Conservation (phyloP, 2,888 invertebrate genomes). For the Perizoma affinitatum region DNA sequence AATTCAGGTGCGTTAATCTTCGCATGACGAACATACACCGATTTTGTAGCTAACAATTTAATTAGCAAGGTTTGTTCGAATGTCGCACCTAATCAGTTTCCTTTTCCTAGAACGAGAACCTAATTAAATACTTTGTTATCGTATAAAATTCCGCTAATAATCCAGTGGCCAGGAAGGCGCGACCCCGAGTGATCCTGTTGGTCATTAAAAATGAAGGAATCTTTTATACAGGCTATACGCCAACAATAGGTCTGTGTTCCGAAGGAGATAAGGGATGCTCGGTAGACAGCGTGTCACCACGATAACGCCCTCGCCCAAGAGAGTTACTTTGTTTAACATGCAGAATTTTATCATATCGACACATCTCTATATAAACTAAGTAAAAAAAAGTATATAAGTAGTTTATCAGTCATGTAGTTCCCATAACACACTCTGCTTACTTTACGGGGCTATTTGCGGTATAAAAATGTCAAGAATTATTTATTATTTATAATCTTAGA, state of each 20-base stretch:
- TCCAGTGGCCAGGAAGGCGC: constrained; percentile 63
- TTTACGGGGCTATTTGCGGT: no score
- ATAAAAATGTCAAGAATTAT: no score
- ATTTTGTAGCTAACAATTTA: constrained; percentile 24
- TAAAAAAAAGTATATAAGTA: no score
- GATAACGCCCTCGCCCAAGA: constrained; percentile 53
- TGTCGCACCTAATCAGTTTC: constrained; percentile 51
- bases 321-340: constrained; percentile 36
- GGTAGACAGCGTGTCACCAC: constrained; percentile 80
- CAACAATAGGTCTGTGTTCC: constrained; percentile 56
- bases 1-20: constrained; percentile 1
- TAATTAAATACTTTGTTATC: constrained; percentile 70
- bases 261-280: constrained; percentile 50
- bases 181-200: constrained; percentile 64
- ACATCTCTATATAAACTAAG: constrained; percentile 10
- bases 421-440: no score
- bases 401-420: no score
- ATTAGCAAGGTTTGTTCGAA: constrained; percentile 18
- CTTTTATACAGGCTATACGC: constrained; percentile 42
- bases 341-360: constrained; percentile 3
- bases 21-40: constrained; percentile 5
- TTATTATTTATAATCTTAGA: no score
- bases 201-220: constrained; percentile 68
- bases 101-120: constrained; percentile 58
- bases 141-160: constrained; percentile 38